phyloP scores from a whole-genome alignment of 2,113 vertebrate genomes.

The Oenanthe oenanthe region DNA sequence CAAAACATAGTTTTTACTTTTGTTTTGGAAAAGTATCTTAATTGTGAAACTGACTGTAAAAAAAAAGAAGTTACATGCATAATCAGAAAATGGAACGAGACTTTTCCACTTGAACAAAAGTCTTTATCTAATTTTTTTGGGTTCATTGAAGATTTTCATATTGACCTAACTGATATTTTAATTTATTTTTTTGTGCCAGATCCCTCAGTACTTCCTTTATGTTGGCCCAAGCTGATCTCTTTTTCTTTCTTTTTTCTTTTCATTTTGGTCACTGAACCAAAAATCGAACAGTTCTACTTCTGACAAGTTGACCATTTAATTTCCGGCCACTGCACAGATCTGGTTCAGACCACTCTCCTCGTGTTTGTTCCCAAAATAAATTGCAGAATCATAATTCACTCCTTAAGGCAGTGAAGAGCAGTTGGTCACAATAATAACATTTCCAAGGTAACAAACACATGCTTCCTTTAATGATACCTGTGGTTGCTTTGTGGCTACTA shows the following conservation, averaged over 20 bases:
- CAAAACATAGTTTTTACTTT: background rate
- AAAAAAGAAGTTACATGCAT: background rate
- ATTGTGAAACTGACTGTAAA: constrained; percentile 7
- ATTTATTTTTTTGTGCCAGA: constrained; percentile 35
- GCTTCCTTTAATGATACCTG: background rate
- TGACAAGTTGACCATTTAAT: constrained; percentile 70
- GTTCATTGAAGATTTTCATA: constrained; percentile 64
- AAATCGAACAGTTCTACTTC: constrained; percentile 45
- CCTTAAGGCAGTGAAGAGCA: background rate
- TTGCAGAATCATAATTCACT: constrained; percentile 10
- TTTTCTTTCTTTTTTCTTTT: constrained; percentile 61
- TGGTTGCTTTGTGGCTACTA: background rate
- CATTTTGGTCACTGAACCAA: constrained; percentile 68
- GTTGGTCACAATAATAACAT: background rate
- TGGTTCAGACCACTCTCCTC: constrained; percentile 20
- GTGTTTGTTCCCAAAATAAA: constrained; percentile 47
- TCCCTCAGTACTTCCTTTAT: constrained; percentile 17
- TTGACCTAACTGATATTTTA: constrained; percentile 59
- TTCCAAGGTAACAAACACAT: constrained; percentile 11
- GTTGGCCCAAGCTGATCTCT: constrained; percentile 28
- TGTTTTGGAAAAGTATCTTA: background rate
- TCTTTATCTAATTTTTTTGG: constrained; percentile 35
- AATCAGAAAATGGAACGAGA: constrained; percentile 20
- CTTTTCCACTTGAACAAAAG: constrained; percentile 44
- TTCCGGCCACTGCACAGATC: constrained; percentile 66